Conservation (phyloP, 2,888 invertebrate species). For the Agrochola litura region DNA sequence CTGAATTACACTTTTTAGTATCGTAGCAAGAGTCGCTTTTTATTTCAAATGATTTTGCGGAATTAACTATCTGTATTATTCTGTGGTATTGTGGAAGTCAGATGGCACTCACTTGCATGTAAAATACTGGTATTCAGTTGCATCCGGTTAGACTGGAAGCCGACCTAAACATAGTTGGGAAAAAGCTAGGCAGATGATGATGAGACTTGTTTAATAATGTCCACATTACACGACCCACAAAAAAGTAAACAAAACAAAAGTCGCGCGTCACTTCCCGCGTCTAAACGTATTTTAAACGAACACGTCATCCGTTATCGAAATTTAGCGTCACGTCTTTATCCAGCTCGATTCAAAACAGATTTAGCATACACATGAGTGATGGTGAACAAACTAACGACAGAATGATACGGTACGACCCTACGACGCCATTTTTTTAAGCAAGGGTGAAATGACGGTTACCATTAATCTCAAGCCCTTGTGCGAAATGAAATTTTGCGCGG, state of each 20-base stretch:
- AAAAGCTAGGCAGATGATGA: not conserved
- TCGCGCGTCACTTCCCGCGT: constrained; percentile 25
- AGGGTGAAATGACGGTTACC: constrained; percentile 79
- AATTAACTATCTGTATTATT: too few species aligned
- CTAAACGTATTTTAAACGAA: constrained; percentile 53
- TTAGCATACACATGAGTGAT: constrained; percentile 85
- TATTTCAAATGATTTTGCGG: too few species aligned
- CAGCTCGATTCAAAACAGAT: constrained; percentile 74
- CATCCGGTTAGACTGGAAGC: not conserved
- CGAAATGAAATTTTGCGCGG: constrained; percentile 62
- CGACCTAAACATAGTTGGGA: too few species aligned
- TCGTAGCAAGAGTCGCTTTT: too few species aligned
- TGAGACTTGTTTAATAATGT: not conserved
- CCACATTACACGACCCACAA: not conserved
- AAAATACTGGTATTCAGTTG: not conserved
- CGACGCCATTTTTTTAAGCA: constrained; percentile 81
- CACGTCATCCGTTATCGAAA: constrained; percentile 63
- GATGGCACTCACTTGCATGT: not conserved
- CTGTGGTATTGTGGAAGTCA: too few species aligned
- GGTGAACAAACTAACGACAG: constrained; percentile 81
- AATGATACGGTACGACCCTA: constrained; percentile 82
- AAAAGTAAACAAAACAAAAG: constrained; percentile 45
- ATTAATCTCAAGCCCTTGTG: constrained; percentile 80
- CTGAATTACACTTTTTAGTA: too few species aligned
- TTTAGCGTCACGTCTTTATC: constrained; percentile 62